phyloP scores from a whole-genome alignment of 2,888 invertebrate genomes.

The Saturnia japonica region DNA sequence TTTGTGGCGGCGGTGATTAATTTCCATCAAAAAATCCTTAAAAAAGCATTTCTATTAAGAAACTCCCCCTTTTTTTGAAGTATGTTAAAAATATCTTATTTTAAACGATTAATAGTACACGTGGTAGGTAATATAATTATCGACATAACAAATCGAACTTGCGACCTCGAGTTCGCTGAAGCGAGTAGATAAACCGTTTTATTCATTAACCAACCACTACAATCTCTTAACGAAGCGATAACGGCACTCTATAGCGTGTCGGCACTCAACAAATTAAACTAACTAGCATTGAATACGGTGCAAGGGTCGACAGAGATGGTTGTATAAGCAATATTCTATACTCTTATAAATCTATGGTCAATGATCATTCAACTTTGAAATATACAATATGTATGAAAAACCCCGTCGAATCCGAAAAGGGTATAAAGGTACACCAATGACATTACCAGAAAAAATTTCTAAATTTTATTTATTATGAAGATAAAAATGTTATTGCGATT shows the following conservation, averaged over 20 bases:
- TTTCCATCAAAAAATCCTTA: too few species aligned
- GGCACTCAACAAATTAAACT: neutral
- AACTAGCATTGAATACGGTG: neutral
- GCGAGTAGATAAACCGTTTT: neutral
- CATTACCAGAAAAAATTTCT: too few species aligned
- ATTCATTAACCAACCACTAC: neutral
- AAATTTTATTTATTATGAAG: too few species aligned
- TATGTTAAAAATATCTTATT: too few species aligned
- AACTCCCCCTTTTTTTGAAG: too few species aligned
- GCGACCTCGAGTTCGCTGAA: slow-evolving; percentile 7
- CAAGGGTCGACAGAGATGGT: neutral
- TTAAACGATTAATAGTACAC: neutral
- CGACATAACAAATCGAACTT: slow-evolving; percentile 8
- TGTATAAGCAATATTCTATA: neutral
- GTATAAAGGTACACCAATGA: too few species aligned
- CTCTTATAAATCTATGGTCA: neutral
- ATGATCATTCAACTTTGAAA: too few species aligned
- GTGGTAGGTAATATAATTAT: neutral
- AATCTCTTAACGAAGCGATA: slow-evolving; percentile 12
- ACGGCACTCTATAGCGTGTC: neutral
- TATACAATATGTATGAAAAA: too few species aligned
- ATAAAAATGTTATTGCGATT: too few species aligned
- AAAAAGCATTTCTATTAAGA: too few species aligned
- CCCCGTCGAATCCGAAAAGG: too few species aligned
- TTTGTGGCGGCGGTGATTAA: too few species aligned